phyloP scores from a whole-genome alignment of 1,140 invertebrate genomes.

The Phenacoccus solenopsis region DNA sequence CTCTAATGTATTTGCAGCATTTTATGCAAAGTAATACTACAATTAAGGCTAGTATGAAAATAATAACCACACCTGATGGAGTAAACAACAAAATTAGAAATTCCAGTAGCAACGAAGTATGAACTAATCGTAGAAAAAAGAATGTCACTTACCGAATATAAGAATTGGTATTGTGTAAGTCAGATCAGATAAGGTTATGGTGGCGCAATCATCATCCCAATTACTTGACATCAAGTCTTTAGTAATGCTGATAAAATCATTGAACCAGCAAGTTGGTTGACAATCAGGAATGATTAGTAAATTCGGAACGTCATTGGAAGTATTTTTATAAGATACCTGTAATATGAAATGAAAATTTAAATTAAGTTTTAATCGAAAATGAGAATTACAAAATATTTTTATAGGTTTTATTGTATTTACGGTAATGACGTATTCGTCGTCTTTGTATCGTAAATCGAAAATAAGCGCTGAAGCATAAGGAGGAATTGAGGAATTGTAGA shows the following conservation, averaged over 20 bases:
- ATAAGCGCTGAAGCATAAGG: not conserved
- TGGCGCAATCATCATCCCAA: not conserved
- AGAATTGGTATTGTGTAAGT: not conserved
- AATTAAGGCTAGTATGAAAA: not conserved
- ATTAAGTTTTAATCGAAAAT: too few relatives aligned
- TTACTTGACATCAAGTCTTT: not conserved
- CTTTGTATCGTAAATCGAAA: not conserved
- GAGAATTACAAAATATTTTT: too few relatives aligned
- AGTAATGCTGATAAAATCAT: conserved; percentile 6
- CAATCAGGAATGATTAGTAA: not conserved
- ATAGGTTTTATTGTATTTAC: not conserved
- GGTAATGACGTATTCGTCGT: not conserved
- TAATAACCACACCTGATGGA: not conserved
- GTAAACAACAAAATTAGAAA: not conserved
- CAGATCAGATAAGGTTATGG: not conserved
- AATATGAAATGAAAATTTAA: not conserved
- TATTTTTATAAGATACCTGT: conserved; percentile 18
- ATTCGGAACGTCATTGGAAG: not conserved
- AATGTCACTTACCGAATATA: not conserved
- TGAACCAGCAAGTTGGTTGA: not conserved
- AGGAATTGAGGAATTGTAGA: not conserved
- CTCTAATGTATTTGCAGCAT: conserved; percentile 1
- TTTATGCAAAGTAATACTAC: not conserved
- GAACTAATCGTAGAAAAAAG: too few relatives aligned
- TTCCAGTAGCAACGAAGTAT: not conserved